These are phyloP conservation scores for Patella pellucida DNA, from an alignment of 2,888 invertebrate species.

Conservation along the genomic window DNA sequence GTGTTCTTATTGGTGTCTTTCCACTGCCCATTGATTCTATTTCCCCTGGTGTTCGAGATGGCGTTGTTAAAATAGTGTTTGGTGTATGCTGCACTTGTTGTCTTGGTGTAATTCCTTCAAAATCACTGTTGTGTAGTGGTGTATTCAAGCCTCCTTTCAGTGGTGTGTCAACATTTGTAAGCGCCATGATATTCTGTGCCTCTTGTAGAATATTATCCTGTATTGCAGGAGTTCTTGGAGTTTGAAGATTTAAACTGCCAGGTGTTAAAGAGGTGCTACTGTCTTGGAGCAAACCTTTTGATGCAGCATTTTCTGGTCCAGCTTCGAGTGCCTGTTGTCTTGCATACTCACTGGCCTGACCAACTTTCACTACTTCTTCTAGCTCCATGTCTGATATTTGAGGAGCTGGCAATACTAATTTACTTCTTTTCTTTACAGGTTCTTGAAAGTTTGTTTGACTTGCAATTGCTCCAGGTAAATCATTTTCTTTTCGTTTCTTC, in stretches of 20 bases:
- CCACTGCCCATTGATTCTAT: constrained; percentile 36
- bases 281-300: constrained; percentile 90
- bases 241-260: constrained; percentile 75
- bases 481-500: constrained; percentile 95
- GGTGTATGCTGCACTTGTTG: constrained; percentile 73
- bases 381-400: constrained; percentile 90
- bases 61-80: constrained; percentile 69
- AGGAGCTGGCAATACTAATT: constrained; percentile 94
- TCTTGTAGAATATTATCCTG: constrained; percentile 87
- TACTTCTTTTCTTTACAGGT: constrained; percentile 92
- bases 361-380: constrained; percentile 74
- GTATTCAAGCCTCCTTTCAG: constrained; percentile 96
- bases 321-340: constrained; percentile 87
- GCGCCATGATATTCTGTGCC: constrained; percentile 98
- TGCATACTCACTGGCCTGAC: constrained; percentile 76
- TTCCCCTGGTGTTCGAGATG: constrained; percentile 67
- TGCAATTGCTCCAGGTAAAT: constrained; percentile 89
- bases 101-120: constrained; percentile 85
- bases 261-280: constrained; percentile 80
- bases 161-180: constrained; percentile 97
- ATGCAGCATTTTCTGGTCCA: constrained; percentile 78
- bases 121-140: constrained; percentile 90
- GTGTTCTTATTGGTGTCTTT: constrained; percentile 76
- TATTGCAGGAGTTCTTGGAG: constrained; percentile 86
- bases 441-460: constrained; percentile 75